Base-by-base conservation (phyloP, 2,888 invertebrate genomes). In the Iselma pallidipennis region DNA sequence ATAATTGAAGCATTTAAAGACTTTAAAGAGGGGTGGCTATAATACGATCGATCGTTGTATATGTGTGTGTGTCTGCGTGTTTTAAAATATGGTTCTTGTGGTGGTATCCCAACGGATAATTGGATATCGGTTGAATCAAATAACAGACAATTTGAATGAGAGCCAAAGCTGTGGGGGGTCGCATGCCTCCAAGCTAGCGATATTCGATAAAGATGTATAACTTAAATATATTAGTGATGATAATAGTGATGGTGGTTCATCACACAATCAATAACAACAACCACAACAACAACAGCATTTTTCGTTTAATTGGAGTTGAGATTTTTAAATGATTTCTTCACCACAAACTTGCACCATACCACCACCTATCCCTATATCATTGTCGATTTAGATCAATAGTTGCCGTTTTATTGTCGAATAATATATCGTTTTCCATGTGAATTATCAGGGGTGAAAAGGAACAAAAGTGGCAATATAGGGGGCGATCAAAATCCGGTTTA, bases 151-250 rank as follows among this genome's bases (percentile, higher is more conserved):
- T 55, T 48, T 51, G 49, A 50, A 26, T 45, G 37, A 37, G 37
- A 37, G 48, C 55, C 59, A 45, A 37, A 37, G 49, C 64, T 66
- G 61, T 67, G 67, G 67, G 67, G 67, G 67, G 67, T 67, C 67
- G 65, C 37, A 37, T 28, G 57, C 61, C 55, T 28, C 51, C 9
- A 37, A 49, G 63, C 64, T 66, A 23, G 53, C 57, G 55, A 63
- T 61, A 59, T 59, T 66, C 50, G 62, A 66, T 62, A 65, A 55
- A 63, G 63, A 59, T 55, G 56, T 59, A 62, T 0, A 37, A 37
- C 7, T 16, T 37, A 9, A 37, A 37, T 37, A 37, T 14, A 33
- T 33, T 33, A 14, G n/a, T 14, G 4, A 14, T 33, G 51, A 49
- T 21, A 42, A 61, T 56, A 29, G 53, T 56, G 19, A 45, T 33